These are phyloP conservation scores for Cacajao melanocephalus DNA, from an alignment of 2,797 vertebrate species.

Conservation along the genomic window DNA sequence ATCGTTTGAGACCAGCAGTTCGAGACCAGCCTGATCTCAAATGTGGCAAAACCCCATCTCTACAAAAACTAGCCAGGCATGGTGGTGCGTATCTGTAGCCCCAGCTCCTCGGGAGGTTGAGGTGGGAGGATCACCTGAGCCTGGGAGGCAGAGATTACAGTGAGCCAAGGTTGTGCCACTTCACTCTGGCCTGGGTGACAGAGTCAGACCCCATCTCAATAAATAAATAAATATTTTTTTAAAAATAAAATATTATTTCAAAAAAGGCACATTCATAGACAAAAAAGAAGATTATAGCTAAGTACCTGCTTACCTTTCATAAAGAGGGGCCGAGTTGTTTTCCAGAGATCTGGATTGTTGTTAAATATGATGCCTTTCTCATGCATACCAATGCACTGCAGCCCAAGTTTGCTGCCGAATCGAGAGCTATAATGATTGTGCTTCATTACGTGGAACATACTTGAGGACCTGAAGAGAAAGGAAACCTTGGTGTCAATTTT, in stretches of 20 bases:
- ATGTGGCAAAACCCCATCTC: too few relatives aligned
- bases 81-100: too few relatives aligned
- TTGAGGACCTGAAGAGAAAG: slow-evolving; percentile 88
- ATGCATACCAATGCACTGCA: slow-evolving; percentile 95
- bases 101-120: too few relatives aligned
- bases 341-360: slow-evolving; percentile 92
- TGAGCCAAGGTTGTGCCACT: too few relatives aligned
- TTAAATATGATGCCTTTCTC: slow-evolving; percentile 97
- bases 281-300: not conserved
- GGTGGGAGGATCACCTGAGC: too few relatives aligned
- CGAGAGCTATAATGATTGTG: slow-evolving; percentile 90
- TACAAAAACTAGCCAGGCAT: too few relatives aligned
- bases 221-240: too few relatives aligned
- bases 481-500: not conserved
- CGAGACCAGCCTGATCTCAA: too few relatives aligned
- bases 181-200: too few relatives aligned
- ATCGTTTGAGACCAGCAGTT: too few relatives aligned
- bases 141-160: too few relatives aligned
- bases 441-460: slow-evolving; percentile 92
- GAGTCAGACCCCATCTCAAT: too few relatives aligned
- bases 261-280: not conserved
- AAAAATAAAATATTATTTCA: not conserved
- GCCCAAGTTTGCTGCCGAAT: slow-evolving; percentile 92
- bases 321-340: slow-evolving; percentile 90
- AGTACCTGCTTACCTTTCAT: slow-evolving; percentile 88